Evolutionary conservation across 2,888 invertebrate genomes (phyloP).

Genomic region (Protonemura montana): DNA sequence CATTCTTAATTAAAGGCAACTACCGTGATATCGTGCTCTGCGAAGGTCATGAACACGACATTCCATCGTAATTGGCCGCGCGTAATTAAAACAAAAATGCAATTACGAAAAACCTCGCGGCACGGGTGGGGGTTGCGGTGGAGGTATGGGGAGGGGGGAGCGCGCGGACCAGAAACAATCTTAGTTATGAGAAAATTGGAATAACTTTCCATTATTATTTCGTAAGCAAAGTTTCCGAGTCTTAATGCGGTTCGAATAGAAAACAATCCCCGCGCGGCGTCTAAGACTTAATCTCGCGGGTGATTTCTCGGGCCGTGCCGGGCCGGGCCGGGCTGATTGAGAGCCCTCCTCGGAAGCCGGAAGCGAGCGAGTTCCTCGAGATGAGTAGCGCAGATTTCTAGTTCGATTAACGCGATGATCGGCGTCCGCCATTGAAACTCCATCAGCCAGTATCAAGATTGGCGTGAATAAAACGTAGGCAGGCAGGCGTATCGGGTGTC

Average conservation of each 20-base stretch:
- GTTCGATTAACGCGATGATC: neutral
- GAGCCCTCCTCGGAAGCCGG: neutral
- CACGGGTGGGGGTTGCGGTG: neutral
- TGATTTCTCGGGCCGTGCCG: too few relatives aligned
- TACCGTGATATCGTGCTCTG: neutral
- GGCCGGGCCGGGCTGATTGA: neutral
- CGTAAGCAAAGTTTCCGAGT: neutral
- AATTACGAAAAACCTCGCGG: neutral
- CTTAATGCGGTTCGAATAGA: neutral
- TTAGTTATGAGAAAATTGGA: slow-evolving; percentile 2
- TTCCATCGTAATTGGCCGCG: neutral
- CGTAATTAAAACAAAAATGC: slow-evolving; percentile 9
- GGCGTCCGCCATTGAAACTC: slow-evolving; percentile 20
- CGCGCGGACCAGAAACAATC: slow-evolving; percentile 5
- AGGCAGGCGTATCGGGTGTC: neutral
- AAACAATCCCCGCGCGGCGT: neutral
- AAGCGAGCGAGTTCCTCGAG: neutral
- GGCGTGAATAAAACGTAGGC: neutral
- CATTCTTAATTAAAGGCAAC: slow-evolving; percentile 14
- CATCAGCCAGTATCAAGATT: slow-evolving; percentile 16
- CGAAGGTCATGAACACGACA: slow-evolving; percentile 12
- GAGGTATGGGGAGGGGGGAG: neutral
- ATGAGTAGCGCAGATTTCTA: neutral
- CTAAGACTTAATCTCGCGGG: neutral
- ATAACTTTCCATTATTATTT: slow-evolving; percentile 12